Conservation (phyloP, 2,113 vertebrate species). For the Petroica traversi region DNA sequence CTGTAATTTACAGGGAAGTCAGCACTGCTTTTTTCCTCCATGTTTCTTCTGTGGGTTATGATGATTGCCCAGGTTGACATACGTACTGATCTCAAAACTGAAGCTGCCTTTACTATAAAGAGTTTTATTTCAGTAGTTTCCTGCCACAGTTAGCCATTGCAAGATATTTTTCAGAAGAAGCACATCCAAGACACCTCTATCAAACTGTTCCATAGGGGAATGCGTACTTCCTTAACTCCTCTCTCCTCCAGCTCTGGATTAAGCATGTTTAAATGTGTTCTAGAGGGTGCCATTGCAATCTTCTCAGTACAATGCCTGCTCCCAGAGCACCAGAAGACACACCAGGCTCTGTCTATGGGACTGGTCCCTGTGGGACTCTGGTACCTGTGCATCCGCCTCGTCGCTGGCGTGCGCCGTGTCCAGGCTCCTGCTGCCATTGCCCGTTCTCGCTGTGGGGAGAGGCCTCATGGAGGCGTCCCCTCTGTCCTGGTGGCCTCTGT, state of each 20-base stretch:
- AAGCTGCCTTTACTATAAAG: not conserved
- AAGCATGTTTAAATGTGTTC: not conserved
- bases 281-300: not conserved
- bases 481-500: conserved; percentile 13
- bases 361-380: not conserved
- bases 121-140: not conserved
- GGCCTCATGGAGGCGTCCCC: conserved; percentile 14
- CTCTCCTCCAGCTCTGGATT: not conserved
- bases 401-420: not conserved
- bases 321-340: not conserved
- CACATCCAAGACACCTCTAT: too few species aligned
- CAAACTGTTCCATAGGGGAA: rapidly evolving
- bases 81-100: not conserved
- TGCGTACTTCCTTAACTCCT: not conserved
- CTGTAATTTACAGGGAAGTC: not conserved
- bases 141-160: not conserved
- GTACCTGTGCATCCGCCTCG: not conserved
- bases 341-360: too few species aligned
- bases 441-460: not conserved
- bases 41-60: not conserved
- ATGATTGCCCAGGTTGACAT: not conserved
- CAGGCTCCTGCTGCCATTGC: not conserved
- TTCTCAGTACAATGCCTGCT: not conserved
- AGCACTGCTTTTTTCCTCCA: not conserved
- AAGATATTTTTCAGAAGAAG: not conserved